Conservation (phyloP, 1,140 invertebrate genomes). For the Pogonognathellus flavescens region DNA sequence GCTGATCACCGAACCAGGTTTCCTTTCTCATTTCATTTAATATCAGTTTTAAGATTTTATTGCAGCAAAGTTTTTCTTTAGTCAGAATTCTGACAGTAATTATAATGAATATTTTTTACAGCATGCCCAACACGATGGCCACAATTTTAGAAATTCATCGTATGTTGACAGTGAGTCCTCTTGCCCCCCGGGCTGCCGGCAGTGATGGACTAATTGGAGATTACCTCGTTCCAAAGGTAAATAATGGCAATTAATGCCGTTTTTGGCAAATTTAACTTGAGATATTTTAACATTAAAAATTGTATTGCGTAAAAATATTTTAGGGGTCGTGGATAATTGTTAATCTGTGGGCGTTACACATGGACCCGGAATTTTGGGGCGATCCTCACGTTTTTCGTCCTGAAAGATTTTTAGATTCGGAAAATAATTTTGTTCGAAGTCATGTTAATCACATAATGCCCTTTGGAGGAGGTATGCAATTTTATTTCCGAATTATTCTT, state of each 20-base stretch:
- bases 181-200: conserved; percentile 4
- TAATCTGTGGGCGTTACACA: conserved; percentile 66
- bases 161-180: neutral
- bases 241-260: neutral
- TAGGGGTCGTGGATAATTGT: conserved; percentile 18
- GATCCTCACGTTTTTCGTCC: conserved; percentile 82
- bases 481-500: too few species aligned
- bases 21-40: too few species aligned
- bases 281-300: conserved; percentile 3
- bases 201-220: neutral
- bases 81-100: too few species aligned
- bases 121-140: conserved; percentile 21
- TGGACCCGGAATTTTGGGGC: conserved; percentile 78
- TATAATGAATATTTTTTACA: neutral
- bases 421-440: conserved; percentile 55
- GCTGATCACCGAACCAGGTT: neutral
- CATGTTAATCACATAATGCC: conserved; percentile 8
- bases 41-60: too few species aligned
- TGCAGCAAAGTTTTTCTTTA: neutral
- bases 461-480: conserved; percentile 17
- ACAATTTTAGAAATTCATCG: conserved; percentile 16
- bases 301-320: neutral
- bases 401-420: conserved; percentile 79
- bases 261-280: neutral
- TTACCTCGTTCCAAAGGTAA: conserved; percentile 2